These are phyloP conservation scores for Megaustenia siamemsis DNA, from an alignment of 2,888 invertebrate genomes.

Conservation along the genomic window DNA sequence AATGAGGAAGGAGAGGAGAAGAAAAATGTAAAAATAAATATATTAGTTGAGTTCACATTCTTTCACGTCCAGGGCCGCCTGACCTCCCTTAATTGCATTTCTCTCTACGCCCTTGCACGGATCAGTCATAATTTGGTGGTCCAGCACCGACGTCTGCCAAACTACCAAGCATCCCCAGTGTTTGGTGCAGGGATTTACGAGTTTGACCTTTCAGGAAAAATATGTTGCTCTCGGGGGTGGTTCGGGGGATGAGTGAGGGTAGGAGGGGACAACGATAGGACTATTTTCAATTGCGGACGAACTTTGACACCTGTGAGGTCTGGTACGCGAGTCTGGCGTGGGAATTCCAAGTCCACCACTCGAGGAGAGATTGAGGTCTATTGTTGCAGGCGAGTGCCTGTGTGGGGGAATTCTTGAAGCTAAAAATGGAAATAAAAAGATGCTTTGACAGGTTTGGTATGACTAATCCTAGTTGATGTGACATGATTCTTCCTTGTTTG, in stretches of 20 bases:
- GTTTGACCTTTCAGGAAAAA: not conserved
- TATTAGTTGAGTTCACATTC: too few species aligned
- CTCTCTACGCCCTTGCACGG: too few species aligned
- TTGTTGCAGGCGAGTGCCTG: constrained; percentile 2
- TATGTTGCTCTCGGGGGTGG: not conserved
- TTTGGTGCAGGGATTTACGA: not conserved
- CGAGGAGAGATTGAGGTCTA: not conserved
- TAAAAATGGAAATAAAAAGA: too few species aligned
- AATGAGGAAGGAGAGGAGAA: too few species aligned
- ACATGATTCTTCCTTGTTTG: too few species aligned
- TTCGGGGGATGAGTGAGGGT: not conserved
- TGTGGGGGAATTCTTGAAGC: not conserved
- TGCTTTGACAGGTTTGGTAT: not conserved
- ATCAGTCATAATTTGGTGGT: too few species aligned
- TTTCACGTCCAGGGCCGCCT: too few species aligned
- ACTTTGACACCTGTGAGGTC: not conserved
- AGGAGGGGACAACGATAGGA: not conserved
- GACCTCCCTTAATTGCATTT: too few species aligned
- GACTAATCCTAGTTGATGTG: not conserved
- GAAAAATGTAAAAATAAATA: too few species aligned
- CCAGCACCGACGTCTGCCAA: too few species aligned
- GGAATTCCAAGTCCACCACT: not conserved
- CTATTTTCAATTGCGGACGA: constrained; percentile 11
- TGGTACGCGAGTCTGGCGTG: not conserved
- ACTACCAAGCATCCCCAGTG: too few species aligned